phyloP scores from a whole-genome alignment of 2,888 invertebrate genomes.

The Dastarcus helophoroides region DNA sequence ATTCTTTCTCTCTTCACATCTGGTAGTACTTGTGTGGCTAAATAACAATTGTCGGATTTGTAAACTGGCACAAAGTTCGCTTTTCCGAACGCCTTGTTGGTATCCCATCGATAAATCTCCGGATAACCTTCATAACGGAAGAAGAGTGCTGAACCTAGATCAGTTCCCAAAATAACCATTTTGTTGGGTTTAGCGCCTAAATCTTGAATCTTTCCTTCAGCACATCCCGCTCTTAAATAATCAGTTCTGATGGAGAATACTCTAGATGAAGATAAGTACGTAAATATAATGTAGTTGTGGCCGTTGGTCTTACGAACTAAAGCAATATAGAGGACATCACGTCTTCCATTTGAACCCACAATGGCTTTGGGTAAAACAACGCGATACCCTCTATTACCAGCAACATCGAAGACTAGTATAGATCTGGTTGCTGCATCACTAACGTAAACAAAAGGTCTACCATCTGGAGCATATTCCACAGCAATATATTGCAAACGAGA shows the following conservation, averaged over 20 bases:
- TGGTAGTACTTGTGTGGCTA: constrained; percentile 50
- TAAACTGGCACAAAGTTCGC: constrained; percentile 48
- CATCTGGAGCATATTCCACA: constrained; percentile 45
- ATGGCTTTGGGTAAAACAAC: constrained; percentile 45
- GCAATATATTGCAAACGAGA: constrained; percentile 48
- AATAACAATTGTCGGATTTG: constrained; percentile 45
- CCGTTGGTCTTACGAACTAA: constrained; percentile 42
- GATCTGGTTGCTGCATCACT: constrained; percentile 40
- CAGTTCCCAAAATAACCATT: constrained; percentile 48
- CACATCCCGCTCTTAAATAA: constrained; percentile 42
- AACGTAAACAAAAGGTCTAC: constrained; percentile 38
- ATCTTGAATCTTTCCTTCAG: constrained; percentile 45
- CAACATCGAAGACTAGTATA: constrained; percentile 43
- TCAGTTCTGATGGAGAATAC: constrained; percentile 46
- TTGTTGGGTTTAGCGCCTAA: constrained; percentile 45
- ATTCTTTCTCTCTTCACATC: constrained; percentile 45
- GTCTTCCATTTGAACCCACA: constrained; percentile 31
- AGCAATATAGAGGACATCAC: constrained; percentile 49
- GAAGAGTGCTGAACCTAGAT: constrained; percentile 47
- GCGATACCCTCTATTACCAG: constrained; percentile 39
- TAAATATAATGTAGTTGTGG: constrained; percentile 43
- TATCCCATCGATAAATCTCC: constrained; percentile 53
- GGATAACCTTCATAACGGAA: constrained; percentile 50
- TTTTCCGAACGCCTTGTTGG: constrained; percentile 43
- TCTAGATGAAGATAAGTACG: constrained; percentile 44